Base-by-base conservation (phyloP, 2,888 invertebrate species). In the Sesia bembeciformis region DNA sequence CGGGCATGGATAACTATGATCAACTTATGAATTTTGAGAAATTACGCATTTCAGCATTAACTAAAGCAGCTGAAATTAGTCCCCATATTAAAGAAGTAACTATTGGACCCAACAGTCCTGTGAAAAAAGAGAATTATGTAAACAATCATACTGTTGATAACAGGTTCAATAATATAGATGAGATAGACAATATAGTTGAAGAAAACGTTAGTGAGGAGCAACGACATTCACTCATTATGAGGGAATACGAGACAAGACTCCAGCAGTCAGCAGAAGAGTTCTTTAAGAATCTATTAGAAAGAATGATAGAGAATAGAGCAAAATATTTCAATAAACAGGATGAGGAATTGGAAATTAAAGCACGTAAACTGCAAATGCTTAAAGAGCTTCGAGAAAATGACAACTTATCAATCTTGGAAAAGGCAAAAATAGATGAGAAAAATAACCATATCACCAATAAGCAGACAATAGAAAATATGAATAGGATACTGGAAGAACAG, bases 11-110 rank as follows among this genome's bases (percentile, higher is more conserved):
- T 23, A 23, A 23, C 23, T 23, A 23, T 23, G 23, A 23, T n/a
- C 46, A 7, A 50, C 66, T 85, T 39, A 71, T 76, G 3, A 83
- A 78, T 62, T 82, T 92, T 66, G 88, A 87, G 55, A 84, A 84
- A 63, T 71, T 93, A 52, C 91, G 92, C 63, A 79, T 92, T 57
- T 91, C 93, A 3, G 92, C 91, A 4, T 70, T 93, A 39, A 87
- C 84, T 43, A 93, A 92, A 71, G 91, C 91, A 3, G 89, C 87
- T 23, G 79, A 81, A 66, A 85, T 92, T 40, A 91, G 91, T 57
- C 83, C 85, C 3, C 66, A 74, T 42, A 77, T 92, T 1, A 84
- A 84, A 59, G 84, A 90, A 72, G 89, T 89, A 1, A 92, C 92
- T 0, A 86, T 91, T 55, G 91, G 91, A 1, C 90, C 91, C 1